Conservation (phyloP, 2,113 vertebrate genomes). For the Donacobius atricapilla region DNA sequence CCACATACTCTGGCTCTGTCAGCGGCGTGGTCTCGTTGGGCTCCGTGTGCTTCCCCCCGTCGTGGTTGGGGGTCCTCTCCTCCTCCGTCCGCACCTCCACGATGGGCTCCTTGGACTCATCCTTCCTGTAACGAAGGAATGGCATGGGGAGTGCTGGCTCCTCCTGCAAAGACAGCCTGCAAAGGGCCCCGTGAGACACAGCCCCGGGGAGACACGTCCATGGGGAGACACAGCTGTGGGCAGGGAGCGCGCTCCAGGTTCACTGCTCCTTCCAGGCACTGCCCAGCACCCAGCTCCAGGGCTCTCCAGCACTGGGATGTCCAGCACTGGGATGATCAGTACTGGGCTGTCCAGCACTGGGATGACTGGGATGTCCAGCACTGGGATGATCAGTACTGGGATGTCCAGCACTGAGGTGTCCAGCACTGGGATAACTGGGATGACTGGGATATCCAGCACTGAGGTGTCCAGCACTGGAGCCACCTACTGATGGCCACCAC, state of each 20-base stretch:
- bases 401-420: background rate
- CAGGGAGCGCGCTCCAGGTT: background rate
- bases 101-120: constrained; percentile 96
- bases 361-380: too few relatives aligned
- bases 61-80: constrained; percentile 92
- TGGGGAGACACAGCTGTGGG: too few relatives aligned
- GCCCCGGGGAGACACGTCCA: too few relatives aligned
- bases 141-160: background rate
- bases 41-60: constrained; percentile 89
- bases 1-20: constrained; percentile 93
- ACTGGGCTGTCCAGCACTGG: background rate
- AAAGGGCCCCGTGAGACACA: fast-evolving
- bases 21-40: constrained; percentile 96
- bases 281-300: background rate
- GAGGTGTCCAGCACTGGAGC: background rate
- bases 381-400: background rate
- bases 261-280: background rate
- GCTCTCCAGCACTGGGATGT: background rate
- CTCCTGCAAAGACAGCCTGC: background rate
- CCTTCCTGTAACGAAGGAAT: constrained; percentile 80
- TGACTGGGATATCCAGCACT: background rate
- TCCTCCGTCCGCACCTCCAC: constrained; percentile 94
- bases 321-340: background rate
- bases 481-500: background rate
- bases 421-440: background rate